Base-by-base conservation (phyloP, 35 echinoderm and acorn worm genomes). In the Anneissia japonica region DNA sequence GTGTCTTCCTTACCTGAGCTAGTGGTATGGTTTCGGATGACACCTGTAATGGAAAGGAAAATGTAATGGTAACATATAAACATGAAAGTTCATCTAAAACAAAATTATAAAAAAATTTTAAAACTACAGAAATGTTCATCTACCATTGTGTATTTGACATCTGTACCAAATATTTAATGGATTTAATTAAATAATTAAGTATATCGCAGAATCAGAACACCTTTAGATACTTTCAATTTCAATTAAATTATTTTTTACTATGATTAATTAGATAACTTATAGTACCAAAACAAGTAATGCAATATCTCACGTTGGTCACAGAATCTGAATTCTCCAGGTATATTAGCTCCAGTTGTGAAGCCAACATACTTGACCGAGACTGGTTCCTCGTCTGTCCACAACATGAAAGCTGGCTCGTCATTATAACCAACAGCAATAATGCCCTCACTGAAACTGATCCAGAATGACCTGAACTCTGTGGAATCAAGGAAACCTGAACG, bases 241-340 rank as follows among this genome's bases (percentile, higher is more conserved):
- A 45, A 7, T 45, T 45, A 16, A 16, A 16, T 45, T 45, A 45
- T 45, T 45, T 45, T 16, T 45, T 45, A 7, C 16, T 45, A 45
- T 45, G 16, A 45, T 45, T 45, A 45, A 45, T 45, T 16, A 45
- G n/a, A n/a, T n/a, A n/a, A n/a, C n/a, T n/a, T n/a, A n/a, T n/a
- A n/a, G n/a, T n/a, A 45, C 40, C 40, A 7, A 45, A 64, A 64
- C 19, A 16, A 64, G n/a, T n/a, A n/a, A n/a, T n/a, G n/a, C 5
- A 64, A 16, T 23, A 39, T 39, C 79, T 39, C 40, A 81, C 79
- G 36, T 30, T 39, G 79, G 79, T 81, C 37, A 84, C 82, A 84
- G 45, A 84, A 84, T 84, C 30, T 72, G 82, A 84, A 84, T 32
- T 84, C n/a, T 32, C 82, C 82, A 34, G 39, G 37, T n/a, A 46